These are phyloP conservation scores for Hippolais icterina DNA, from an alignment of 2,113 vertebrate species.

Conservation along the genomic window DNA sequence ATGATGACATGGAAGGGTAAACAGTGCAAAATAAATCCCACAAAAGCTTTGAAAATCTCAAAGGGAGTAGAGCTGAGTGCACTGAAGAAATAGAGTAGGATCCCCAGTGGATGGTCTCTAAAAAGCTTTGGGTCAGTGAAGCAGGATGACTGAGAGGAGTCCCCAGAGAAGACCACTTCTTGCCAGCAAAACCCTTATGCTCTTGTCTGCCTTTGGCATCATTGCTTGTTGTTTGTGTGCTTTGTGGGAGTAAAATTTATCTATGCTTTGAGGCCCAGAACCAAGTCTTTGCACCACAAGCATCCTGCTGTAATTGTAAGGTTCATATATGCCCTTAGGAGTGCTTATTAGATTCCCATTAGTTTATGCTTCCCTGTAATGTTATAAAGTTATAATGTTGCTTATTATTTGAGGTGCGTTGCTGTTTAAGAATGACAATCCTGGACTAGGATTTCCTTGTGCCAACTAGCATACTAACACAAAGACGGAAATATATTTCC, in stretches of 20 bases:
- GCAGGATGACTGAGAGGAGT: neutral
- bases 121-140: neutral
- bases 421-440: neutral
- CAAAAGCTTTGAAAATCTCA: neutral
- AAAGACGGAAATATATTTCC: neutral
- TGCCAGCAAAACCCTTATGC: neutral
- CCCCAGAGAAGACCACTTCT: neutral
- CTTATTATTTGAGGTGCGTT: neutral
- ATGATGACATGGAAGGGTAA: neutral
- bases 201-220: neutral
- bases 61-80: neutral
- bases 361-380: conserved; percentile 1
- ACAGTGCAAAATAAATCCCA: neutral
- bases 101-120: neutral
- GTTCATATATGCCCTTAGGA: neutral
- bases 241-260: neutral
- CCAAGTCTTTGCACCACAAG: neutral
- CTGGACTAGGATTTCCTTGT: neutral
- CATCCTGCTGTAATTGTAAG: neutral
- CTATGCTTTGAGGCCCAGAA: neutral
- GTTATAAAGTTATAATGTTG: neutral
- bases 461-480: neutral
- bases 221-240: neutral
- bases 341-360: neutral
- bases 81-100: neutral